Percentiles rank a stretch among this genome's conserved stretches.
phyloP scores from a whole-genome alignment of 2,113 vertebrate genomes.

The Boleophthalmus pectinirostris region DNA sequence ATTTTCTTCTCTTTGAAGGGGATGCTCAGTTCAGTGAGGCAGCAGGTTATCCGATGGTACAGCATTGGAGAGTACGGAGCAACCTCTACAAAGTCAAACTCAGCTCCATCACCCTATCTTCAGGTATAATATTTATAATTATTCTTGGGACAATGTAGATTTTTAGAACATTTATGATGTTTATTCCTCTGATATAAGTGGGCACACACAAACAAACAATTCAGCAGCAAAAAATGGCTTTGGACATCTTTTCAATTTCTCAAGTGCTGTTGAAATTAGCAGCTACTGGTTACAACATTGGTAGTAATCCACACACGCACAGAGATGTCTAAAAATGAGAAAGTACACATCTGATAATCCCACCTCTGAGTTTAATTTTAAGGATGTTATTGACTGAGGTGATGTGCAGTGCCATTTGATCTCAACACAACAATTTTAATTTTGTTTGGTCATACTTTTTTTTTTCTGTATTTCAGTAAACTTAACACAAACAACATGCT shows the following conservation, averaged over 20 bases:
- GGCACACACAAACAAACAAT: no score
- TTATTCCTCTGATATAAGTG: no score
- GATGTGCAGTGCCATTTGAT: neutral
- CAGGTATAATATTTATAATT: slow-evolving; percentile 77
- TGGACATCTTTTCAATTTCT: no score
- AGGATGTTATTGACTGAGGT: neutral
- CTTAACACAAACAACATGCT: no score
- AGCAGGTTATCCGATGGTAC: slow-evolving; percentile 95
- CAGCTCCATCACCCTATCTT: slow-evolving; percentile 91
- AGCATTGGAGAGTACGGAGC: slow-evolving; percentile 95
- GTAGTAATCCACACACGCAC: no score
- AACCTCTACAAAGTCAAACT: slow-evolving; percentile 97
- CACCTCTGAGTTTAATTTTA: no score
- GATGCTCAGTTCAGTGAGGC: slow-evolving; percentile 92
- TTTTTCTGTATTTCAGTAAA: neutral
- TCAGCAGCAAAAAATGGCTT: no score
- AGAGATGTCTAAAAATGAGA: no score
- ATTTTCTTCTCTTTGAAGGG: slow-evolving; percentile 68
- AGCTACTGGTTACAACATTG: no score
- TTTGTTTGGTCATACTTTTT: neutral
- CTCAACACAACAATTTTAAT: no score
- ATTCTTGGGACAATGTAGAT: neutral
- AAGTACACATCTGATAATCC: no score
- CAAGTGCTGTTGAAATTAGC: no score
- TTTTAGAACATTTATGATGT: neutral